Evolutionary conservation across 2,113 vertebrate genomes (phyloP), one percentile per base, ranked within the genome.

Genomic region (Hymenochirus boettgeri): DNA sequence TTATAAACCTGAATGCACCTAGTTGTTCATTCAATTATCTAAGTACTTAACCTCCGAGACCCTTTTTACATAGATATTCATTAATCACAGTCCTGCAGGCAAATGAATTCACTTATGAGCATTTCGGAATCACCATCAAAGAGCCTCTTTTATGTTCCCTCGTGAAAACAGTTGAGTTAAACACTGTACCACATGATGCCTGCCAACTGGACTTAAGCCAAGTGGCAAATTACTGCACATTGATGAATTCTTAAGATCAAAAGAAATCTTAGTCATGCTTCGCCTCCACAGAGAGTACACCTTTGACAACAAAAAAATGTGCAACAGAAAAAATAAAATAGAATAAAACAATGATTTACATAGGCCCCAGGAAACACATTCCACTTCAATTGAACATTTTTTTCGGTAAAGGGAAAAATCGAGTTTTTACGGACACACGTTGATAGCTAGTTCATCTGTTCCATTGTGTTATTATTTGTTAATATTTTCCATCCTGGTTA

Each of bases 61-160:
- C 57, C 47, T 54, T 60, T 17, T 57, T 59, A 45, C 47, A 69
- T 58, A 60, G 56, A 69, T 57, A 39, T 53, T 27, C 57, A 69
- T 69, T 69, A 69, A 69, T 69, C 65, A 69, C 57, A 22, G 29
- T 15, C 54, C 54, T 35, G 52, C 33, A 60, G 65, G 56, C 59
- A 50, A 60, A 51, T 60, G 39, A 69, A 69, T 60, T 46, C 65
- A 69, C 65, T 67, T 39, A 31, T 58, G 55, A 59, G 46, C 45
- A 59, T 58, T 59, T 52, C 46, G 21, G 56, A 57, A 69, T 69
- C 45, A 66, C 55, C 64, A 66, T 66, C 57, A 69, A 69, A 69
- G 65, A 23, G 56, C 18, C 46, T 60, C 65, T 69, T 69, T 69
- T 60, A 69, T 69, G 65, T 69, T 35, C 57, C 29, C 23, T 24